Conservation (phyloP, 2,797 vertebrate genomes). For the Ptychadena robeensis region DNA sequence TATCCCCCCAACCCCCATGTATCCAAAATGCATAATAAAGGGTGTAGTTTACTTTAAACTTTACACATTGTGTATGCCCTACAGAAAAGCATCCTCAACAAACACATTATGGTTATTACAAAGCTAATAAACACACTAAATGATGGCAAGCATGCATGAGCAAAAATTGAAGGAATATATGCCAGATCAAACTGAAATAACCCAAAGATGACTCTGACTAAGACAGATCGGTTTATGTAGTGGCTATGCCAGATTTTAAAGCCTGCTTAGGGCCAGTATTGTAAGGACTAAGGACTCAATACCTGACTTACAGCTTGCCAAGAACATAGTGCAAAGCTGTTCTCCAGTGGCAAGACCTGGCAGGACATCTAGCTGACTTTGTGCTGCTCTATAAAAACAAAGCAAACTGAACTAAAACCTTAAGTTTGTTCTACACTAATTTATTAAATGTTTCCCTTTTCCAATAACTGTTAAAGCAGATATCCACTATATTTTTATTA, state of each 20-base stretch:
- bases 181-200: neutral
- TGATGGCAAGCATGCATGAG: neutral
- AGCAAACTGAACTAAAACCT: neutral
- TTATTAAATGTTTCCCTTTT: neutral
- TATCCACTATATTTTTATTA: too few species aligned
- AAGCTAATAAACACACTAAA: neutral
- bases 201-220: neutral
- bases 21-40: too few species aligned
- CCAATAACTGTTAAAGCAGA: too few species aligned
- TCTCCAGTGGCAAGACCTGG: slow-evolving; percentile 55
- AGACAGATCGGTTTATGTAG: slow-evolving; percentile 11
- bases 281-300: slow-evolving; percentile 28
- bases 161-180: neutral
- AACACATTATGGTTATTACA: neutral
- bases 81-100: too few species aligned
- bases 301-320: slow-evolving; percentile 48
- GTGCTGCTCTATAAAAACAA: slow-evolving; percentile 35
- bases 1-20: too few species aligned
- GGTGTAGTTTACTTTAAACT: too few species aligned
- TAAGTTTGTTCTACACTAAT: neutral
- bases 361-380: slow-evolving; percentile 58
- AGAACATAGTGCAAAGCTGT: slow-evolving; percentile 53
- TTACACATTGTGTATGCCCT: too few species aligned
- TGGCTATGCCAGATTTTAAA: slow-evolving; percentile 28
- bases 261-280: slow-evolving; percentile 19